phyloP scores from a whole-genome alignment of 2,113 vertebrate species.

The Telmatochromis bifrenatus region DNA sequence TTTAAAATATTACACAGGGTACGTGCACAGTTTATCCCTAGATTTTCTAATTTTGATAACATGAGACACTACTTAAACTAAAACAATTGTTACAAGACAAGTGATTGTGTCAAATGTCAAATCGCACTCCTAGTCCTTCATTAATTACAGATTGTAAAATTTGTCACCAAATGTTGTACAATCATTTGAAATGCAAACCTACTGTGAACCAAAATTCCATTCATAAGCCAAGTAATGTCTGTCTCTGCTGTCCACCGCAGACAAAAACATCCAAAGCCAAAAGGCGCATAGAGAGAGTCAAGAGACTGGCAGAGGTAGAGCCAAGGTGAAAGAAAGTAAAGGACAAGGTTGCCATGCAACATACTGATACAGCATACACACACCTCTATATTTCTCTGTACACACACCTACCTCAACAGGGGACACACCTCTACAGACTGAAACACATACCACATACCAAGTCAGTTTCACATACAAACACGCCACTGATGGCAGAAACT shows the following conservation, averaged over 20 bases:
- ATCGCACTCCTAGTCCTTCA: background rate
- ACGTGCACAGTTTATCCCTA: background rate
- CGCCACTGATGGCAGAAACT: background rate
- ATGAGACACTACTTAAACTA: background rate
- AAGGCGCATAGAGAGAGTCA: background rate
- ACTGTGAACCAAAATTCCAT: background rate
- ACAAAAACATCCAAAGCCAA: background rate
- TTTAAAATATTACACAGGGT: background rate
- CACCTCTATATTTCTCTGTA: background rate
- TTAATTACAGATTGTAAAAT: background rate
- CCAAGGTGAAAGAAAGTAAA: background rate
- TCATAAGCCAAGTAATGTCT: background rate
- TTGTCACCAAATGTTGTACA: background rate
- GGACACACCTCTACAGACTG: slow-evolving; percentile 14
- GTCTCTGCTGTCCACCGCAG: background rate
- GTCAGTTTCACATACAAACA: background rate
- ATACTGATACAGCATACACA: background rate
- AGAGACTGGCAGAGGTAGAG: background rate
- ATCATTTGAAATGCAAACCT: background rate
- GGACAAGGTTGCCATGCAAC: background rate
- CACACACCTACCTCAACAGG: background rate
- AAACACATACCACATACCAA: background rate
- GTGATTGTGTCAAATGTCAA: background rate
- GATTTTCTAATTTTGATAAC: background rate
- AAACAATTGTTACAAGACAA: background rate